phyloP scores from a whole-genome alignment of 2,888 invertebrate species.

The Dryomyza anilis region DNA sequence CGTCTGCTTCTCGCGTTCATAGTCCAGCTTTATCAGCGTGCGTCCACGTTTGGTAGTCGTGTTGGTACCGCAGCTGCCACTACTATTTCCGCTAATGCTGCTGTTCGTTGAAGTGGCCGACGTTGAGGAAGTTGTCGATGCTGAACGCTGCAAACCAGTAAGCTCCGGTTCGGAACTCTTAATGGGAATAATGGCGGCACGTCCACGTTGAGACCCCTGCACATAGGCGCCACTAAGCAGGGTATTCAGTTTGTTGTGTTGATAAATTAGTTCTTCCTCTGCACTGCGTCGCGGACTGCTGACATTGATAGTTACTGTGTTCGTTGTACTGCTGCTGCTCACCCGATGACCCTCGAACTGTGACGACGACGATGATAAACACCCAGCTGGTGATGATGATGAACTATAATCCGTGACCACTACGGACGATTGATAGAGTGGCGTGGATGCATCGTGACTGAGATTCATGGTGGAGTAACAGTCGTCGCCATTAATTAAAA shows the following conservation, averaged over 20 bases:
- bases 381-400: neutral
- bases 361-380: neutral
- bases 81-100: slow-evolving; percentile 43
- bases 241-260: slow-evolving; percentile 58
- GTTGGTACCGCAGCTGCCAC: slow-evolving; percentile 36
- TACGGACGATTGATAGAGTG: slow-evolving; percentile 75
- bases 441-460: slow-evolving; percentile 66
- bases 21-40: slow-evolving; percentile 58
- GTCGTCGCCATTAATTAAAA: slow-evolving; percentile 75
- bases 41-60: slow-evolving; percentile 48
- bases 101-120: slow-evolving; percentile 44
- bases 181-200: slow-evolving; percentile 1
- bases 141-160: slow-evolving; percentile 50
- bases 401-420: slow-evolving; percentile 68
- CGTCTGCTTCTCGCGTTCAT: slow-evolving; percentile 46
- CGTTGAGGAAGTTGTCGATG: slow-evolving; percentile 55
- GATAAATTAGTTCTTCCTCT: slow-evolving; percentile 54
- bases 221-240: slow-evolving; percentile 53
- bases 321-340: slow-evolving; percentile 64
- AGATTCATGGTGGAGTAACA: slow-evolving; percentile 79
- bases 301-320: slow-evolving; percentile 68
- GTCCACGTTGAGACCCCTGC: slow-evolving; percentile 32
- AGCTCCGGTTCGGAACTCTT: slow-evolving; percentile 32
- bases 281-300: slow-evolving; percentile 45
- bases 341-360: slow-evolving; percentile 56